A percentile compares a stretch with the other conserved stretches of the same genome.
Conservation (phyloP, 1,140 invertebrate genomes). For the Heterodera schachtii region DNA sequence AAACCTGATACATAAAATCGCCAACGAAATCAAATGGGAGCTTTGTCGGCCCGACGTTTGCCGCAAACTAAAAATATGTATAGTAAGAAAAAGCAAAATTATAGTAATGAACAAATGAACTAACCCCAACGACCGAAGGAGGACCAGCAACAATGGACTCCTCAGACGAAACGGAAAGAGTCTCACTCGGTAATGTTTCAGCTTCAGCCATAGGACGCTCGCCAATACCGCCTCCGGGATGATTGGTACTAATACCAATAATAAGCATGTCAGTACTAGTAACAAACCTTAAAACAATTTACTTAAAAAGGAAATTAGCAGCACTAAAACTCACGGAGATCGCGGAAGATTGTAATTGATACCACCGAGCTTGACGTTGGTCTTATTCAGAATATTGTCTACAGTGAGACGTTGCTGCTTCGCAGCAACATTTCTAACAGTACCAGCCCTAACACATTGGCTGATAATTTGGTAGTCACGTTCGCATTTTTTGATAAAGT, state of each 20-base stretch:
- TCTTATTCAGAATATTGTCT: constrained; percentile 35
- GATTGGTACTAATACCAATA: constrained; percentile 31
- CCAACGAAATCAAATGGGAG: constrained; percentile 35
- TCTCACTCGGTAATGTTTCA: background rate
- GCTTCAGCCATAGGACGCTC: constrained; percentile 12
- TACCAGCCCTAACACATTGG: constrained; percentile 23
- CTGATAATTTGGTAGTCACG: constrained; percentile 5
- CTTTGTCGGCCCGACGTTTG: constrained; percentile 36
- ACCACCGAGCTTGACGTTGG: constrained; percentile 38
- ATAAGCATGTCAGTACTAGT: constrained; percentile 6
- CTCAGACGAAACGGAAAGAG: background rate
- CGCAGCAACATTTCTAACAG: constrained; percentile 12
- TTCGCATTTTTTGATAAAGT: constrained; percentile 23
- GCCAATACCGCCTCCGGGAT: constrained; percentile 33
- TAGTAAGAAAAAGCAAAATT: background rate
- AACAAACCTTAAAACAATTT: background rate
- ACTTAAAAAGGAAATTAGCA: background rate
- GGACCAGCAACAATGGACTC: constrained; percentile 9
- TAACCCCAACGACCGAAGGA: constrained; percentile 30
- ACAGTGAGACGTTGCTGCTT: constrained; percentile 26
- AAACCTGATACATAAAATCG: constrained; percentile 33
- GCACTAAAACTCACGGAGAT: background rate
- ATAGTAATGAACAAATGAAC: background rate
- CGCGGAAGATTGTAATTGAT: constrained; percentile 26
- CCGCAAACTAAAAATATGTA: constrained; percentile 27